These are phyloP conservation scores for Trichacis sp. DNA, from an alignment of 2,888 invertebrate genomes.

Conservation along the genomic window DNA sequence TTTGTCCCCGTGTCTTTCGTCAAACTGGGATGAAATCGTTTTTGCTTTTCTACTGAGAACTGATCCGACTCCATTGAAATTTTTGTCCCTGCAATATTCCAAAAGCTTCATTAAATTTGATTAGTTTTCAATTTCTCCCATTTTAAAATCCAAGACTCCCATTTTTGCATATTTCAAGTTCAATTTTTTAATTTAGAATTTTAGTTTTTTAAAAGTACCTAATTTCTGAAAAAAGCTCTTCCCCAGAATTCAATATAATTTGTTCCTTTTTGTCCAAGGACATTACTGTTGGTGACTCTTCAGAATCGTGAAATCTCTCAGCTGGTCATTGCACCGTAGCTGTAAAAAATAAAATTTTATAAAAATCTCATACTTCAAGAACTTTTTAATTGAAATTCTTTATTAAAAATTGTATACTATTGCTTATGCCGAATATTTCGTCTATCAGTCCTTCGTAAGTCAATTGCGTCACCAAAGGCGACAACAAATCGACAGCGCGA, in stretches of 20 bases:
- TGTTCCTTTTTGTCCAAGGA: slow-evolving; percentile 78
- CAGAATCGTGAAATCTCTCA: slow-evolving; percentile 81
- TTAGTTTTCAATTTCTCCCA: too few relatives aligned
- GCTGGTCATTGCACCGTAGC: slow-evolving; percentile 87
- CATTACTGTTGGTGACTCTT: slow-evolving; percentile 74
- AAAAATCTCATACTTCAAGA: too few relatives aligned
- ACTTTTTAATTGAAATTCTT: slow-evolving; percentile 4
- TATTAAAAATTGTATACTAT: slow-evolving; percentile 65
- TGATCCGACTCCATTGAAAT: slow-evolving; percentile 91
- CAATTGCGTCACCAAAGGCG: slow-evolving; percentile 92
- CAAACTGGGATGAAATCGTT: slow-evolving; percentile 85
- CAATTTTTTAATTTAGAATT: slow-evolving; percentile 9
- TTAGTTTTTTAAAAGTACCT: slow-evolving; percentile 54
- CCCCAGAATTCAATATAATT: slow-evolving; percentile 88
- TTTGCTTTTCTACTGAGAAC: slow-evolving; percentile 89
- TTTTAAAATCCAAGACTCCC: too few relatives aligned
- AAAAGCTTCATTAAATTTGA: too few relatives aligned
- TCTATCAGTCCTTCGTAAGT: slow-evolving; percentile 98
- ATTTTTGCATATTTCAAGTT: too few relatives aligned
- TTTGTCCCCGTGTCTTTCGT: slow-evolving; percentile 86
- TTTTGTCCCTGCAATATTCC: slow-evolving; percentile 84
- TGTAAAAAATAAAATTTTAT: too few relatives aligned
- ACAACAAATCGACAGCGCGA: slow-evolving; percentile 90
- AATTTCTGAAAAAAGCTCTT: slow-evolving; percentile 89
- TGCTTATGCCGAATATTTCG: slow-evolving; percentile 90